Conservation (phyloP, 2,113 vertebrate genomes). For the Theropithecus gelada region DNA sequence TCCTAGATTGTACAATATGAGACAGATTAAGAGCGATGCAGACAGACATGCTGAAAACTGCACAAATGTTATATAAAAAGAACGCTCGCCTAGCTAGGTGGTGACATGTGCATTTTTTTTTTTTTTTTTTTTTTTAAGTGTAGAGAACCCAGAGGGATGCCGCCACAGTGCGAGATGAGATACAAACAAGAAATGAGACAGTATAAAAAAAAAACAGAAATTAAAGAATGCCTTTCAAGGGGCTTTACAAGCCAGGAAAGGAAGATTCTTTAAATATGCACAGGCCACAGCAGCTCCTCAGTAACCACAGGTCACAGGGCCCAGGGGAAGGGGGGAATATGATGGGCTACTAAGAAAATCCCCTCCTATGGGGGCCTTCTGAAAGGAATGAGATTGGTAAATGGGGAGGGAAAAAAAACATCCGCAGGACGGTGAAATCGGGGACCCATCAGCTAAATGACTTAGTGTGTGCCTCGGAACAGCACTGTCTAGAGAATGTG, state of each 20-base stretch:
- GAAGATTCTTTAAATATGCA: neutral
- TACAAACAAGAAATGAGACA: neutral
- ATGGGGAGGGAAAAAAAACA: neutral
- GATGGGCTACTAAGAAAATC: no score
- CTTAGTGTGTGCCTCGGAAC: neutral
- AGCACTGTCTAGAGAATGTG: neutral
- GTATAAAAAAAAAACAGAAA: neutral
- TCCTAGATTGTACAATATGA: neutral
- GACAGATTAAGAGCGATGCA: neutral
- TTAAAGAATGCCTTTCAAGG: neutral
- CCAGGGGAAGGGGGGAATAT: neutral
- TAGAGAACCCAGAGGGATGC: neutral
- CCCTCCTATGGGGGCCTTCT: neutral
- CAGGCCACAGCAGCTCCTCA: rapidly evolving
- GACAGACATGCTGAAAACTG: neutral
- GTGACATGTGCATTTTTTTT: neutral
- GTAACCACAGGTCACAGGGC: neutral
- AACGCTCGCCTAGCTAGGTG: neutral
- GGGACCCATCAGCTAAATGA: neutral
- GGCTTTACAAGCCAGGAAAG: neutral
- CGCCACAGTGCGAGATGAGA: neutral
- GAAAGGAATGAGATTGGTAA: neutral
- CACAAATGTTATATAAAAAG: neutral
- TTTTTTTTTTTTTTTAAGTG: neutral
- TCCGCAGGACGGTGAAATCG: neutral